Conservation (phyloP, 2,113 vertebrate species). For the Sarotherodon lohbergeri region DNA sequence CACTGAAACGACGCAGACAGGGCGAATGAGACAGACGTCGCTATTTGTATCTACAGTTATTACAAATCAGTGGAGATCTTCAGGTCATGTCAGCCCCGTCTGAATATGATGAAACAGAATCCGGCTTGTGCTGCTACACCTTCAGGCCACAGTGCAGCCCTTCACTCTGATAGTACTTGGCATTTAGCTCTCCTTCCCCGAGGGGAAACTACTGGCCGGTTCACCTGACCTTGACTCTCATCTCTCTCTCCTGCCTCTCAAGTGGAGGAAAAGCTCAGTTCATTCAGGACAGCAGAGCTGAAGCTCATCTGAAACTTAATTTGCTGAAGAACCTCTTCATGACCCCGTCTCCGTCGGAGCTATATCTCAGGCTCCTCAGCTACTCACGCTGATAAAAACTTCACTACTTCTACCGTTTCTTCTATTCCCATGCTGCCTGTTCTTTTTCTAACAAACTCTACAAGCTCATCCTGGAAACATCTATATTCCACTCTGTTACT, state of each 20-base stretch:
- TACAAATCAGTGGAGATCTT: neutral
- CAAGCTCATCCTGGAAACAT: neutral
- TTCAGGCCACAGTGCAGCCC: neutral
- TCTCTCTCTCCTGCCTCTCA: neutral
- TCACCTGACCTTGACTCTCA: constrained; percentile 10
- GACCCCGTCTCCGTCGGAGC: neutral
- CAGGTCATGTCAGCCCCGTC: neutral
- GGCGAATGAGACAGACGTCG: neutral
- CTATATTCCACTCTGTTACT: neutral
- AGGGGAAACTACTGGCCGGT: neutral
- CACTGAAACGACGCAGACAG: neutral
- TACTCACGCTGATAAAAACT: neutral
- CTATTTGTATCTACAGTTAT: neutral
- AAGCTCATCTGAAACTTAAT: neutral
- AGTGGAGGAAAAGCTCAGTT: neutral
- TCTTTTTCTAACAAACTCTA: neutral
- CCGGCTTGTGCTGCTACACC: neutral
- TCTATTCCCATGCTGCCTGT: neutral
- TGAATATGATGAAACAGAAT: neutral
- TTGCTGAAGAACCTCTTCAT: neutral
- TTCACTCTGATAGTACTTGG: neutral
- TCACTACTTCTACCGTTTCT: neutral
- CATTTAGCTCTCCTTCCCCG: neutral
- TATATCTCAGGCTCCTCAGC: neutral
- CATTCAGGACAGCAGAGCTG: neutral